A percentile compares a stretch with the other conserved stretches of the same genome.
phyloP scores from a whole-genome alignment of 2,113 vertebrate species.

The Sclerurus mexicanus region DNA sequence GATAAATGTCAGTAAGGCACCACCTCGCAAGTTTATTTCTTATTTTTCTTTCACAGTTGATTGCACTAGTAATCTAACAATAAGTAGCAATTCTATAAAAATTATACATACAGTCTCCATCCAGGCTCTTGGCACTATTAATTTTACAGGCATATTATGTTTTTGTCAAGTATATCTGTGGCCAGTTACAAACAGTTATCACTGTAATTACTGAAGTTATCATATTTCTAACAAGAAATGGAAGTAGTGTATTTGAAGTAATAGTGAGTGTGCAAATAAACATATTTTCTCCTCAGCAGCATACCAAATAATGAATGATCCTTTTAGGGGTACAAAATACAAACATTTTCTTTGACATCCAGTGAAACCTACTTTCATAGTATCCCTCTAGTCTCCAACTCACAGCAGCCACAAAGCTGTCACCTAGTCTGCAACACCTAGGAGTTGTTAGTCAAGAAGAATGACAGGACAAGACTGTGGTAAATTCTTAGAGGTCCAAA shows the following conservation, averaged over 20 bases:
- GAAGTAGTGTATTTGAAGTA: neutral
- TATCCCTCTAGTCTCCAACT: neutral
- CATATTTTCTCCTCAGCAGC: neutral
- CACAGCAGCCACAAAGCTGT: neutral
- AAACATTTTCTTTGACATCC: neutral
- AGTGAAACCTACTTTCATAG: neutral
- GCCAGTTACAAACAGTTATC: neutral
- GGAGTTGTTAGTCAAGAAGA: neutral
- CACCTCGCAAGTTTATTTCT: neutral
- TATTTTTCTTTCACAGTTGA: neutral
- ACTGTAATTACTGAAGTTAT: neutral
- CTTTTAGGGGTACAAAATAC: neutral
- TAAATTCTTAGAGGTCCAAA: neutral
- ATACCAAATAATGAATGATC: neutral
- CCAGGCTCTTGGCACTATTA: neutral
- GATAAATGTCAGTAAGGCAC: neutral
- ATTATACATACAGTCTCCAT: neutral
- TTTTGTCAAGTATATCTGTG: neutral
- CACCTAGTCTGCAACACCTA: neutral
- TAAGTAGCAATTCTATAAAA: neutral
- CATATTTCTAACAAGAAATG: neutral
- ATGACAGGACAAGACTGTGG: neutral
- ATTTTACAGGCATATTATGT: neutral
- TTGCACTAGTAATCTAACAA: neutral
- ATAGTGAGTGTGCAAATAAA: accelerated